A percentile compares a stretch with the other conserved stretches of the same genome.
Evolutionary conservation across 2,888 invertebrate species (phyloP).

Genomic region (Melinaea marsaeus): DNA sequence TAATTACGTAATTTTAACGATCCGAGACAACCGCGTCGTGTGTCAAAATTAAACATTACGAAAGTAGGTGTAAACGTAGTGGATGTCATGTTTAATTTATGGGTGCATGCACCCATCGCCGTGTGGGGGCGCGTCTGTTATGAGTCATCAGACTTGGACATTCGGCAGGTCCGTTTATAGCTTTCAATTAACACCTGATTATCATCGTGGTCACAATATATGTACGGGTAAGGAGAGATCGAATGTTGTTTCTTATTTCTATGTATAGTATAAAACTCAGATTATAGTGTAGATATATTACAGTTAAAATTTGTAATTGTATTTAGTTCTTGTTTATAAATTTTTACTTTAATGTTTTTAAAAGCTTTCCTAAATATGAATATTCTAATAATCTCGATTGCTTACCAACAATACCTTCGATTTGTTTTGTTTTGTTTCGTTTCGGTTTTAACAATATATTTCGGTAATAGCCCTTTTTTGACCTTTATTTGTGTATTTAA

Average conservation of each 20-base stretch:
- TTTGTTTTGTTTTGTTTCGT: too few species aligned
- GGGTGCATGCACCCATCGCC: constrained; percentile 41
- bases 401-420: too few species aligned
- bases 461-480: too few species aligned
- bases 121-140: constrained; percentile 43
- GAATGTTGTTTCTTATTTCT: too few species aligned
- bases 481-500: not conserved
- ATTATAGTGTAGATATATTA: too few species aligned
- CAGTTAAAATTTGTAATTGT: too few species aligned
- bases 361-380: too few species aligned
- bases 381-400: too few species aligned
- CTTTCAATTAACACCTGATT: constrained; percentile 55
- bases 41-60: constrained; percentile 51
- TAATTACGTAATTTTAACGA: constrained; percentile 65
- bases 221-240: not conserved
- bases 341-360: too few species aligned
- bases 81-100: constrained; percentile 46
- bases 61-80: constrained; percentile 46
- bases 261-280: too few species aligned
- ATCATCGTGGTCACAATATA: constrained; percentile 4
- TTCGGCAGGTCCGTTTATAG: constrained; percentile 41
- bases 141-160: constrained; percentile 46
- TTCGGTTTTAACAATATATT: too few species aligned
- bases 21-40: constrained; percentile 46
- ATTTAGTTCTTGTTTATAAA: too few species aligned